Evolutionary conservation across 2,888 invertebrate genomes (phyloP).

Genomic region (Lymantria dispar): DNA sequence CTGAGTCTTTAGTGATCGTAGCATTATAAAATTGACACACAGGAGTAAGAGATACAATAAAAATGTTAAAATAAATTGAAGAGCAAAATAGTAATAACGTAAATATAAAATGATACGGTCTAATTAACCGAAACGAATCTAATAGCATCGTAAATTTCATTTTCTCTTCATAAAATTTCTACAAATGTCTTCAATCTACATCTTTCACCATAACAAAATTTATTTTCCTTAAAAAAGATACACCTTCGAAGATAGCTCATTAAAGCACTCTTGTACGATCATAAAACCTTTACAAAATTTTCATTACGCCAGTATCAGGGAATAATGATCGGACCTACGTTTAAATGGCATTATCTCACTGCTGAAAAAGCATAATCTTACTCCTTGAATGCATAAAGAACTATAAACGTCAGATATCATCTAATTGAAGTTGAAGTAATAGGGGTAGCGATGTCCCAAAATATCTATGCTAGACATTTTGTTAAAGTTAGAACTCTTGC

Average conservation of each 20-base stretch:
- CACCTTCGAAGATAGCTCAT: conserved; percentile 49
- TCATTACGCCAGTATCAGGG: conserved; percentile 68
- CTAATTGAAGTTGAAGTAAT: conserved; percentile 76
- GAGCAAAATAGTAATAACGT: not conserved
- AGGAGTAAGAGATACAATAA: not conserved
- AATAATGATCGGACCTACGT: conserved; percentile 71
- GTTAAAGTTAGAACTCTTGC: too few relatives aligned
- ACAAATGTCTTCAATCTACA: conserved; percentile 13
- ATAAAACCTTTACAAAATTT: conserved; percentile 71
- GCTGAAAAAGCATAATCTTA: conserved; percentile 69
- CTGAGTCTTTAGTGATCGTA: too few relatives aligned
- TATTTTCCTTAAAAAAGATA: conserved; percentile 43
- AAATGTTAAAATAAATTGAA: not conserved
- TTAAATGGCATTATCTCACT: conserved; percentile 73
- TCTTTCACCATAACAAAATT: conserved; percentile 22
- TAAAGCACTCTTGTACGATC: conserved; percentile 50
- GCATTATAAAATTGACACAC: too few relatives aligned
- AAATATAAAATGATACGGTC: conserved; percentile 6
- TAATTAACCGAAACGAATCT: conserved; percentile 4
- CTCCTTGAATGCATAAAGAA: conserved; percentile 77
- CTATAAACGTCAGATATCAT: conserved; percentile 81
- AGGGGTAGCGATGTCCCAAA: conserved; percentile 34
- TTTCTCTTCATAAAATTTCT: conserved; percentile 8
- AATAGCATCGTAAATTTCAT: conserved; percentile 1
- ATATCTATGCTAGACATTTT: conserved; percentile 18